Conservation (phyloP, 2,113 vertebrate species). For the Enhydra lutris region DNA sequence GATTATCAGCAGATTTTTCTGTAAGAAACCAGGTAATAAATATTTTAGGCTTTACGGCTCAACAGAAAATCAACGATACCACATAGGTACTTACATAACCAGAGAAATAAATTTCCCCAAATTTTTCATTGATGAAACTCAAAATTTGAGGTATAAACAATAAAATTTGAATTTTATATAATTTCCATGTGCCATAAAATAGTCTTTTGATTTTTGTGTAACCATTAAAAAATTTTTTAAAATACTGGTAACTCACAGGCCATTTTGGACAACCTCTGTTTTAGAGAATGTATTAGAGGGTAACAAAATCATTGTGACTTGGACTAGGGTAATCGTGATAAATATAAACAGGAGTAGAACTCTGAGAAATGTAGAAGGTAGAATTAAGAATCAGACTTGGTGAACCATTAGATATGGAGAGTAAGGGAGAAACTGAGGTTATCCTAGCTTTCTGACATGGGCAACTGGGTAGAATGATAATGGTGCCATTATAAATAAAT, state of each 20-base stretch:
- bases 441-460: background rate
- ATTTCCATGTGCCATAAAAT: background rate
- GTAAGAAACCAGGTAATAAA: background rate
- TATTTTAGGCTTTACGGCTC: background rate
- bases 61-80: conserved; percentile 26
- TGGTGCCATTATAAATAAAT: background rate
- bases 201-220: background rate
- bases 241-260: background rate
- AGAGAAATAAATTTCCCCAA: background rate
- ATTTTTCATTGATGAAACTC: background rate
- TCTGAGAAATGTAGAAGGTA: background rate
- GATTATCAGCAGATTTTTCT: background rate
- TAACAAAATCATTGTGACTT: background rate
- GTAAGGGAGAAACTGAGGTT: background rate
- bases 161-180: background rate
- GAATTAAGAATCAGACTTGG: background rate
- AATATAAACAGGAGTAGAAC: background rate
- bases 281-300: background rate
- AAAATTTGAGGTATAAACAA: background rate
- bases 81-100: background rate
- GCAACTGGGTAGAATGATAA: background rate
- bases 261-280: background rate
- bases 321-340: background rate
- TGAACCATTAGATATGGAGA: background rate
- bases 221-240: conserved; percentile 7